These are phyloP conservation scores for Nematopogon swammerdamellus DNA, from an alignment of 2,888 invertebrate species.

Conservation along the genomic window DNA sequence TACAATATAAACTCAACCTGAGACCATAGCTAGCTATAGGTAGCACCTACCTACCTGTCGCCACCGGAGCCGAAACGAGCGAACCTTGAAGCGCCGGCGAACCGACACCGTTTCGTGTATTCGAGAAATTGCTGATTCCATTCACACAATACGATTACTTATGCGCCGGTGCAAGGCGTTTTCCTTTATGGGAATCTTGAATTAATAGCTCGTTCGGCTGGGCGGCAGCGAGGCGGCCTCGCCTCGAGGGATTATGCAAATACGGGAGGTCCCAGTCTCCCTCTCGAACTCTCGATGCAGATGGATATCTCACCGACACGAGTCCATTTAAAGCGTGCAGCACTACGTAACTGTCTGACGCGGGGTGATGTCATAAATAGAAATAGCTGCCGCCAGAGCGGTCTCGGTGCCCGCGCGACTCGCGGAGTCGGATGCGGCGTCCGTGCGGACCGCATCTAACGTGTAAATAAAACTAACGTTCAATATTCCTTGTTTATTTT, in stretches of 20 bases:
- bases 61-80: not conserved
- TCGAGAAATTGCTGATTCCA: not conserved
- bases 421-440: not conserved
- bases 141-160: not conserved
- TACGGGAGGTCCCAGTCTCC: too few species aligned
- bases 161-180: slow-evolving; percentile 14
- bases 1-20: too few species aligned
- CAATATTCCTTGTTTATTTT: not conserved
- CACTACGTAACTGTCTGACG: slow-evolving; percentile 53
- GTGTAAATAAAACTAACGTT: not conserved
- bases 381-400: slow-evolving; percentile 34
- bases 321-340: slow-evolving; percentile 59
- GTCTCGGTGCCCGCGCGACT: too few species aligned
- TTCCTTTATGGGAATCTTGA: slow-evolving; percentile 50
- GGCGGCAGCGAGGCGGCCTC: slow-evolving; percentile 36
- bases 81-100: not conserved
- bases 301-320: slow-evolving; percentile 34
- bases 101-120: not conserved
- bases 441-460: not conserved
- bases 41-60: too few species aligned
- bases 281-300: slow-evolving; percentile 40
- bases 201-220: slow-evolving; percentile 38
- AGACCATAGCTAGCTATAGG: too few species aligned
- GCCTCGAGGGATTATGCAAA: slow-evolving; percentile 26
- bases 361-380: slow-evolving; percentile 59